phyloP scores from a whole-genome alignment of 2,797 vertebrate genomes.

The Falco berigora region DNA sequence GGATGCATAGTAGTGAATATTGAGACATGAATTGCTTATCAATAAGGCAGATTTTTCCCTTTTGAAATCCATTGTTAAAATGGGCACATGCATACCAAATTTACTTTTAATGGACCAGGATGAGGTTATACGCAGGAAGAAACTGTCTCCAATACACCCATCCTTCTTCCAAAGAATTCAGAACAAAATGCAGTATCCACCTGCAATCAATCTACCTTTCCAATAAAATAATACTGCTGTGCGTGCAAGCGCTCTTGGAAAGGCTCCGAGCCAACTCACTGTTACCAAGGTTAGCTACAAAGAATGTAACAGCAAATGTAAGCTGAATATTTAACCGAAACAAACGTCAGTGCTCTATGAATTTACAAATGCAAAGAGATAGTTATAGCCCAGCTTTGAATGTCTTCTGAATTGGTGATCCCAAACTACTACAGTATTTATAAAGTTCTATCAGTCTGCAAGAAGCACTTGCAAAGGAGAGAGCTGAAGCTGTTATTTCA shows the following conservation, averaged over 20 bases:
- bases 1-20: not conserved
- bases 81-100: not conserved
- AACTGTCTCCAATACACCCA: not conserved
- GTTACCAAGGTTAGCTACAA: not conserved
- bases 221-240: not conserved
- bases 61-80: constrained; percentile 1
- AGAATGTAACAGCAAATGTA: not conserved
- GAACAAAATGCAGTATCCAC: not conserved
- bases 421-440: not conserved
- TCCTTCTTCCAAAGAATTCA: not conserved
- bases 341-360: not conserved
- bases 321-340: not conserved
- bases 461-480: not conserved
- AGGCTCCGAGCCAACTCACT: not conserved
- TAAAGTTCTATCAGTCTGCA: not conserved
- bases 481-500: not conserved
- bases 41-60: not conserved
- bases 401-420: not conserved
- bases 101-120: not conserved
- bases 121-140: not conserved
- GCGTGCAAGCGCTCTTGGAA: not conserved
- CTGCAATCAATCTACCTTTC: not conserved
- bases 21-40: not conserved
- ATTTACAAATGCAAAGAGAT: not conserved
- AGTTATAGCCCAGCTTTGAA: not conserved